A percentile compares a stretch with the other conserved stretches of the same genome.
phyloP scores from a whole-genome alignment of 2,113 vertebrate species.

The Pyrgilauda ruficollis region DNA sequence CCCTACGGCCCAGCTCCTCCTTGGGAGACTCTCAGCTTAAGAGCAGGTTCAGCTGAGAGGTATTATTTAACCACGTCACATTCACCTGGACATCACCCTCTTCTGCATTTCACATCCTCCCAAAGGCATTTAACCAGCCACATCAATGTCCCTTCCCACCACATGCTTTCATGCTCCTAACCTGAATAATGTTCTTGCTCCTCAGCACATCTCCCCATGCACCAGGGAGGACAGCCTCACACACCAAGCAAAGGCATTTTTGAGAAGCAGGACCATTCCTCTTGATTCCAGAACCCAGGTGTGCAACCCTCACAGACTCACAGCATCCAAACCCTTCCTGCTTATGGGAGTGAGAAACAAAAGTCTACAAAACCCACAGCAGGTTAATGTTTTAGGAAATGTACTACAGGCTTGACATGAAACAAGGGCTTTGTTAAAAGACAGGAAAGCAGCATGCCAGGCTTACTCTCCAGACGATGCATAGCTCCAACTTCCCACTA shows the following conservation, averaged over 20 bases:
- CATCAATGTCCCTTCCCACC: not conserved
- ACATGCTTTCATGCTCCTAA: not conserved
- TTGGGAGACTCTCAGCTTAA: not conserved
- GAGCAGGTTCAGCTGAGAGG: not conserved
- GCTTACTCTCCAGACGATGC: not conserved
- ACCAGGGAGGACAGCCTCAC: not conserved
- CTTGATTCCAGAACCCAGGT: not conserved
- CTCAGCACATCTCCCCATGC: not conserved
- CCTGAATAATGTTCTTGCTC: not conserved
- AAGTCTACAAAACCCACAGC: not conserved
- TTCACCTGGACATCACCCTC: not conserved
- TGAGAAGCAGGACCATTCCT: not conserved
- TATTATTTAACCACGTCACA: not conserved
- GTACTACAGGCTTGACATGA: not conserved
- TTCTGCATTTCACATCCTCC: not conserved
- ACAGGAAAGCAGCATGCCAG: not conserved
- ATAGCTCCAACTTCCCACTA: not conserved
- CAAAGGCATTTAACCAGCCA: not conserved
- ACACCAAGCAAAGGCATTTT: not conserved
- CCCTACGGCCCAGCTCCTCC: not conserved
- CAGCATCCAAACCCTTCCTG: not conserved
- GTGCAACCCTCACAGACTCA: not conserved
- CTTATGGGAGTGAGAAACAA: not conserved
- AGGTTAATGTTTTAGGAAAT: not conserved
- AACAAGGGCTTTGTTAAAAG: not conserved